Percentiles rank a stretch among this genome's conserved stretches.
These are phyloP conservation scores for Wasmannia auropunctata DNA, from an alignment of 1,140 invertebrate genomes.

Conservation along the genomic window DNA sequence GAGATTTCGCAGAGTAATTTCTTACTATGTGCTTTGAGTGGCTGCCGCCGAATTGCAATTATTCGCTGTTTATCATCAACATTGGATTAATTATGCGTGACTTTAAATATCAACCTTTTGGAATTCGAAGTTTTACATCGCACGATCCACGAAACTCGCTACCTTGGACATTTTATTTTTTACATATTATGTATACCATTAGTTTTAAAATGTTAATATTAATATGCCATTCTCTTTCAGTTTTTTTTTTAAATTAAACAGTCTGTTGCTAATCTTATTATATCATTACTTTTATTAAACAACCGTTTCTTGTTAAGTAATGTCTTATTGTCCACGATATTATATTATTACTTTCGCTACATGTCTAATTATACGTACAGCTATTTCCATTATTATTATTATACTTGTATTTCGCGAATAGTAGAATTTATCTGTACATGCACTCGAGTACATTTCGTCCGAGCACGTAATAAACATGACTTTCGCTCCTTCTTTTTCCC, in stretches of 20 bases:
- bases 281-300: not conserved
- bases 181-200: too few relatives aligned
- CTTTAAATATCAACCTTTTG: conserved; percentile 1
- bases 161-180: too few relatives aligned
- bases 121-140: not conserved
- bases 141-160: not conserved
- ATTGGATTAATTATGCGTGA: not conserved
- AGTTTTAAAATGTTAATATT: not conserved
- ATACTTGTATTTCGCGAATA: conserved; percentile 1
- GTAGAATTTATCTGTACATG: conserved; percentile 1
- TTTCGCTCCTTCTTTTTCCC: conserved; percentile 13
- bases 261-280: not conserved
- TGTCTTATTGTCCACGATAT: not conserved
- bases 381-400: not conserved
- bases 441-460: not conserved
- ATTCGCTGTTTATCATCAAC: not conserved
- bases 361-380: conserved; percentile 11
- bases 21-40: conserved; percentile 22
- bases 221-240: not conserved
- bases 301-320: not conserved
- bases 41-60: not conserved
- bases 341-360: not conserved
- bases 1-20: conserved; percentile 28
- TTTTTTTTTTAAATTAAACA: not conserved
- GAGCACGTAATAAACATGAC: conserved; percentile 37